Evolutionary conservation across 2,113 vertebrate genomes (phyloP), one percentile per base, ranked within the genome.

Genomic region (Taurulus bubalis): DNA sequence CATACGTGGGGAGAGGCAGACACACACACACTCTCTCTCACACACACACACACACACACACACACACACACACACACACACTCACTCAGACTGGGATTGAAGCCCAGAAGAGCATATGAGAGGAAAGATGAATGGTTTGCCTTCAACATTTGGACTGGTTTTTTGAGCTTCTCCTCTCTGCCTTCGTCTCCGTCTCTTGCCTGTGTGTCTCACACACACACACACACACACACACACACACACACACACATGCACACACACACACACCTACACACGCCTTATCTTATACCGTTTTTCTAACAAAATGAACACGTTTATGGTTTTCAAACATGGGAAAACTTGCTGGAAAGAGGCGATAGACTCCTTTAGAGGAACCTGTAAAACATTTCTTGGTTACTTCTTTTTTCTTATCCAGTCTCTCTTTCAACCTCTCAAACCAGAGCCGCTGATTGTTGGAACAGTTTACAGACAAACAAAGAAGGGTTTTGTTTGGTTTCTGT

Each of bases 41-140:
- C 60, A 32, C 16, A 62, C 38, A n/a, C 78, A 71, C 32, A 75
- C 66, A 55, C 75, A 82, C 45, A 60, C 82, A 71, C 60, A 75
- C 62, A 79, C 20, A 53, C 26, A 85, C 34, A 64, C 68, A 49
- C 60, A 28, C 16, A 58, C 38, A n/a, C 76, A 69, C 32, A 75
- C 66, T 51, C 75, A 82, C 45, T 16, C 20, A 28, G 82, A 77
- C 75, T 85, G 92, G 88, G 88, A 91, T 59, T 77, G 82, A 88
- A 86, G 84, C 91, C 91, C 90, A 90, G 90, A 90, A 90, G 87
- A 86, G 86, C 82, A 85, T 89, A 90, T 85, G 88, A 89, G 87
- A 92, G 86, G 80, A 75, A 88, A 92, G 89, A 94, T 91, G 89
- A 90, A 94, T 92, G 89, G 77, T 72, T 90, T 90, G 85, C 85